These are phyloP conservation scores for Gavia stellata DNA, from an alignment of 2,113 vertebrate genomes.

Conservation along the genomic window DNA sequence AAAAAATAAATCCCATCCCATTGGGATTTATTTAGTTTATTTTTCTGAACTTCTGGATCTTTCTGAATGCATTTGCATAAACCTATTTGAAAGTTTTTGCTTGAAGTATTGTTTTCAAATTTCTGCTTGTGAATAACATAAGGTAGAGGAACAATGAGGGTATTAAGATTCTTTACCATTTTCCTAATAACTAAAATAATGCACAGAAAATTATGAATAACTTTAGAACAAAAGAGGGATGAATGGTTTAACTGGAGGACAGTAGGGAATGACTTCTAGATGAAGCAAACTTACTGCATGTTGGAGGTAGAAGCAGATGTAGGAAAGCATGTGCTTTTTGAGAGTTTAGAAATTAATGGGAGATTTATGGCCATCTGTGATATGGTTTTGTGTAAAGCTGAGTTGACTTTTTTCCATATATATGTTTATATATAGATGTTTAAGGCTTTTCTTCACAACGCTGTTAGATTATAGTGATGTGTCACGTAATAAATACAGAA, in stretches of 20 bases:
- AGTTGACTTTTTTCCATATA: background rate
- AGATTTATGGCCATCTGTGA: slow-evolving; percentile 24
- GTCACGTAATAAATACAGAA: slow-evolving; percentile 33
- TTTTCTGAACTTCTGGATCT: slow-evolving; percentile 47
- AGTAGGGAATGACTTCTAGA: background rate
- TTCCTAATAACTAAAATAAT: background rate
- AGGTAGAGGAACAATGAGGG: background rate
- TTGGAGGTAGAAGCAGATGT: background rate
- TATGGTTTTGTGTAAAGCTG: background rate
- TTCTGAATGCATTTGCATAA: slow-evolving; percentile 21
- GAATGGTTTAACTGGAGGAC: background rate
- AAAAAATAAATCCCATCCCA: background rate
- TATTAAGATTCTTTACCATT: background rate
- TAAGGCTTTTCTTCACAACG: background rate
- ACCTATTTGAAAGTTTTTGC: background rate
- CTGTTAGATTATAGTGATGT: background rate
- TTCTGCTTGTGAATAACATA: background rate
- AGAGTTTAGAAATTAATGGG: slow-evolving; percentile 1
- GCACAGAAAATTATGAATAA: background rate
- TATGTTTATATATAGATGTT: slow-evolving; percentile 23
- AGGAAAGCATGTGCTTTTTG: background rate
- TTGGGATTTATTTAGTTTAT: slow-evolving; percentile 35
- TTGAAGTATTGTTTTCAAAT: background rate
- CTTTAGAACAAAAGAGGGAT: background rate
- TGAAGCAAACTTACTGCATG: background rate